Percentiles rank a stretch among this genome's conserved stretches.
Evolutionary conservation across 2,888 invertebrate genomes (phyloP).

Genomic region (Amorpha juglandis): DNA sequence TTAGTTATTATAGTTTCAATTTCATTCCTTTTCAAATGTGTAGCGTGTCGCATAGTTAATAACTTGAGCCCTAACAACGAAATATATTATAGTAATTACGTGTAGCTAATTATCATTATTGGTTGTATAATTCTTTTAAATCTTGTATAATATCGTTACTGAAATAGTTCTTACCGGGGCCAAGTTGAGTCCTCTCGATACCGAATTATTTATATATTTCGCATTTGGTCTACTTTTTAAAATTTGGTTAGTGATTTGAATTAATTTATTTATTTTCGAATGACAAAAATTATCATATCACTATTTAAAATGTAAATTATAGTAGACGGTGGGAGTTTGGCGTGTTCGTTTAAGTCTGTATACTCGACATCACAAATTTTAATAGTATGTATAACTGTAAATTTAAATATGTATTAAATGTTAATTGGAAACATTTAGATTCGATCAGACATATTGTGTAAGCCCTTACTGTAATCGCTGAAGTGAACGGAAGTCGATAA

Average conservation of each 20-base stretch:
- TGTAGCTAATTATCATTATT: slow-evolving; percentile 23
- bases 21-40: slow-evolving; percentile 48
- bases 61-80: slow-evolving; percentile 59
- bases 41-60: slow-evolving; percentile 25
- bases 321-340: slow-evolving; percentile 48
- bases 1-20: slow-evolving; percentile 41
- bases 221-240: slow-evolving; percentile 39
- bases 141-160: slow-evolving; percentile 28
- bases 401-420: not conserved
- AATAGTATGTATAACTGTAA: slow-evolving; percentile 1
- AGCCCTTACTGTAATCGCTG: not conserved
- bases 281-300: slow-evolving; percentile 63
- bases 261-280: slow-evolving; percentile 29
- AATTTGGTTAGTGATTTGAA: slow-evolving; percentile 57
- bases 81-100: slow-evolving; percentile 34
- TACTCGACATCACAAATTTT: slow-evolving; percentile 57
- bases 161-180: slow-evolving; percentile 36
- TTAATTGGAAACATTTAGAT: slow-evolving; percentile 3
- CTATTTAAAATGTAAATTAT: slow-evolving; percentile 52
- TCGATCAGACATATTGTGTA: slow-evolving; percentile 10
- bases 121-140: slow-evolving; percentile 24
- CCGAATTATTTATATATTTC: slow-evolving; percentile 61
- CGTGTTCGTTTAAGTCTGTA: slow-evolving; percentile 52
- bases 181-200: slow-evolving; percentile 56
- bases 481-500: slow-evolving; percentile 1